Evolutionary conservation across 2,113 vertebrate genomes (phyloP).

Genomic region (Rostratula benghalensis): DNA sequence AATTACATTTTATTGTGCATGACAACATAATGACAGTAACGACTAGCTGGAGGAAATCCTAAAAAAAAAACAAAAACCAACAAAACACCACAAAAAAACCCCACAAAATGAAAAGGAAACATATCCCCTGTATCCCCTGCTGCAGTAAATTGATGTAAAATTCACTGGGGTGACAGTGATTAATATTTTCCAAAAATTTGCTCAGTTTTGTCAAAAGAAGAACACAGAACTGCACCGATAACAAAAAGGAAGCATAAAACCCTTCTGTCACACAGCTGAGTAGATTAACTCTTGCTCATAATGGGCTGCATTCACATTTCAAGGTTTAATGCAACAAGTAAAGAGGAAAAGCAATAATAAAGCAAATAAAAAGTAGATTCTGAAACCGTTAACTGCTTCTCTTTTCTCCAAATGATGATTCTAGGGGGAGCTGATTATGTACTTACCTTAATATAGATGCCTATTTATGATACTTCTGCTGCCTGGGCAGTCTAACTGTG

Average conservation of each 20-base stretch:
- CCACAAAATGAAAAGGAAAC: neutral
- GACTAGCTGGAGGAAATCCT: constrained; percentile 26
- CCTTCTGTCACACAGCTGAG: neutral
- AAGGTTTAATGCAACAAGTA: neutral
- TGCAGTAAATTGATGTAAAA: neutral
- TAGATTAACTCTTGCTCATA: neutral
- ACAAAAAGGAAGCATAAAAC: neutral
- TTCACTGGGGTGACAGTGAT: neutral
- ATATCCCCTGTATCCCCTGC: too few species aligned
- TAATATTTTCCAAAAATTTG: neutral
- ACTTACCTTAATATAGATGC: neutral
- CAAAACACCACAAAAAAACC: too few species aligned
- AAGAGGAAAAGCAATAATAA: neutral
- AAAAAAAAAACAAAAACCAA: neutral
- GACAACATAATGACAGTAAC: neutral
- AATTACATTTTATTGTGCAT: constrained; percentile 26
- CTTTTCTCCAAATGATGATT: neutral
- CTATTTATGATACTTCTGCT: neutral
- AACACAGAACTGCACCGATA: neutral
- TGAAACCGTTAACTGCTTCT: neutral
- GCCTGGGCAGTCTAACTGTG: neutral
- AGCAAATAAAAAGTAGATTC: neutral
- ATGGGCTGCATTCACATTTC: neutral
- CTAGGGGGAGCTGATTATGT: neutral
- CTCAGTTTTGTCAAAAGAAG: neutral